phyloP scores from a whole-genome alignment of 2,113 vertebrate species.

The Boleophthalmus pectinirostris region DNA sequence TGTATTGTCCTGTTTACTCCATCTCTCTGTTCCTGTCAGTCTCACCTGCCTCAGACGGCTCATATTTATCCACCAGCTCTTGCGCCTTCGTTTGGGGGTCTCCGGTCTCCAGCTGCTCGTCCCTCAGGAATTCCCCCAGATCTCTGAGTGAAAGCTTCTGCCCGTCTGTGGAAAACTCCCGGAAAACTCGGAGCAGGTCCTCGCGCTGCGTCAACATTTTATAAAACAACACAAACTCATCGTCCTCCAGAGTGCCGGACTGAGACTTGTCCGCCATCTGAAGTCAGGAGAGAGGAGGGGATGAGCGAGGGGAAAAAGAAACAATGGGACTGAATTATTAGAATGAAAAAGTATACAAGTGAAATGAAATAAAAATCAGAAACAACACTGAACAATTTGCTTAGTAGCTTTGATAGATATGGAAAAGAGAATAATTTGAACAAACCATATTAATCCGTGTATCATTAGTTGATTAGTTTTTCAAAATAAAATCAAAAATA shows the following conservation, averaged over 20 bases:
- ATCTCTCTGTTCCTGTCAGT: too few species aligned
- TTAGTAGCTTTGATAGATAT: too few species aligned
- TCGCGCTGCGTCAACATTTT: slow-evolving; percentile 89
- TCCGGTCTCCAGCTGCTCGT: slow-evolving; percentile 82
- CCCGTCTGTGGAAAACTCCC: slow-evolving; percentile 83
- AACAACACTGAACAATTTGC: too few species aligned
- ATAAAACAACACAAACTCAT: slow-evolving; percentile 95
- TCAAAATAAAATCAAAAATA: too few species aligned
- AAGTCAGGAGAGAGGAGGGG: slow-evolving; percentile 6
- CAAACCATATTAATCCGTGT: too few species aligned
- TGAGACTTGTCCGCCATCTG: slow-evolving; percentile 90
- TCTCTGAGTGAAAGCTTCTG: slow-evolving; percentile 86
- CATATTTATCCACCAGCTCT: slow-evolving; percentile 84
- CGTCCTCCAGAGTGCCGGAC: slow-evolving; percentile 84
- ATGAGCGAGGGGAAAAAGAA: slow-evolving; percentile 7
- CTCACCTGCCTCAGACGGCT: slow-evolving; percentile 89
- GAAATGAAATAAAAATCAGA: too few species aligned
- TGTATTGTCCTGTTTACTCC: too few species aligned
- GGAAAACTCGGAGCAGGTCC: slow-evolving; percentile 86
- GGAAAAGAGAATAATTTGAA: too few species aligned
- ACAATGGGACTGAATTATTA: neutral
- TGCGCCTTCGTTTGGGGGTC: slow-evolving; percentile 73
- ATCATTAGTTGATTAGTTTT: too few species aligned
- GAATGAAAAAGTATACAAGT: too few species aligned
- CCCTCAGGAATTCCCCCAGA: slow-evolving; percentile 86